Evolutionary conservation across 2,888 invertebrate species (phyloP), one percentile per base, ranked within the genome.

Genomic region (Petrolisthes manimaculis): DNA sequence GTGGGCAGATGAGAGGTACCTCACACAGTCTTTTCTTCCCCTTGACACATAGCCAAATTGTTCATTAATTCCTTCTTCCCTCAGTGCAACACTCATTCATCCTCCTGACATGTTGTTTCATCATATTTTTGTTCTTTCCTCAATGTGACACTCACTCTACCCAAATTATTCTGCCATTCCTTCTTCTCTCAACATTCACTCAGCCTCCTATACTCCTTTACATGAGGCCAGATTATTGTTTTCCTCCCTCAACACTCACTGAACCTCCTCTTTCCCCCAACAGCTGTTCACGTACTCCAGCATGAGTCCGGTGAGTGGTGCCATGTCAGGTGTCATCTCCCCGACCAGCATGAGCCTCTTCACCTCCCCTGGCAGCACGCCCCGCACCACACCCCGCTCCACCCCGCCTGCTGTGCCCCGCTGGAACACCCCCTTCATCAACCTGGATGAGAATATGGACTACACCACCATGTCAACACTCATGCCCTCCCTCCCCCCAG

Each of bases 261-360:
- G n/a, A 12, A 4, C 24, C 61, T 24, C 77, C 9, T 18, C 54
- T 5, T 54, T 3, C 53, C n/a, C 81, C 24, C 56, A 21, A n/a
- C 95, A 98, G 98, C 96, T 98, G 92, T 97, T 98, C 94, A 97
- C 97, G 92, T 98, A 98, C 94, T 96, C 97, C 91, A 95, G 95
- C 91, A 89, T 91, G 88, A 90, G 90, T 53, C 91, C 91, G 9
- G 90, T 90, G 18, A 91, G 89, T 24, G 88, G 89, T 24, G 88
- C 84, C 81, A 95, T 97, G 93, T 94, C 94, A 92, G 97, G 97
- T 91, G 96, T 97, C 92, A 96, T 97, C 93, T 97, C 96, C 93
- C 97, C 97, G 92, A 97, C 97, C 92, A 97, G 97, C 93, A 95
- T 97, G 93, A 96, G 96, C 93, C 94, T 97, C 93, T 96, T 97